These are phyloP conservation scores for Oenanthe oenanthe DNA, from an alignment of 2,113 vertebrate species.

Conservation along the genomic window DNA sequence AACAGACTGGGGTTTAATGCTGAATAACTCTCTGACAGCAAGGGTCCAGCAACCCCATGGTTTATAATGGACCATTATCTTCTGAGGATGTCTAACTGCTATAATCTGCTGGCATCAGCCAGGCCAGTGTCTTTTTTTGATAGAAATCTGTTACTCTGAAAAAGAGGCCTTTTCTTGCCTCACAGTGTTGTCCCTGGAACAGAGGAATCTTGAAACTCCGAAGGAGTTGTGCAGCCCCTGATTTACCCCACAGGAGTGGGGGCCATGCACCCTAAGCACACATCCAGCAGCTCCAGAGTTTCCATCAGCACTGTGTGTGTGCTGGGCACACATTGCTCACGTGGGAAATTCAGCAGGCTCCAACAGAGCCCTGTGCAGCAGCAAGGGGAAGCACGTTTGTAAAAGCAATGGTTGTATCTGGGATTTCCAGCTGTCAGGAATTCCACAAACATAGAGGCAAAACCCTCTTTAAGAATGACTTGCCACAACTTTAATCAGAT, in stretches of 20 bases:
- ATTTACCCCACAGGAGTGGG: background rate
- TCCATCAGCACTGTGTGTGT: background rate
- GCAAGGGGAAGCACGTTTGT: rapidly evolving
- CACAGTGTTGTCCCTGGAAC: background rate
- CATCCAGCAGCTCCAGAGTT: rapidly evolving
- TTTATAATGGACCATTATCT: background rate
- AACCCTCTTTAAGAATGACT: background rate
- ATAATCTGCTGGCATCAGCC: background rate
- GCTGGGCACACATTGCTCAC: background rate
- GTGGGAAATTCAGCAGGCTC: rapidly evolving
- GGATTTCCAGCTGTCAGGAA: background rate
- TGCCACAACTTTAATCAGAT: background rate
- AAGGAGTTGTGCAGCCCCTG: background rate
- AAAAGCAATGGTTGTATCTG: background rate
- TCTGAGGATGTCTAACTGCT: background rate
- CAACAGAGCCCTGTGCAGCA: background rate
- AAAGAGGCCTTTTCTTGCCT: background rate
- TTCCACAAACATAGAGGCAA: background rate
- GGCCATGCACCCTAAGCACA: background rate
- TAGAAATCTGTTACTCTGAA: background rate
- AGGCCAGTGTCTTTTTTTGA: background rate
- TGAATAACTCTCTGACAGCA: background rate
- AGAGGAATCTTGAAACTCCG: rapidly evolving
- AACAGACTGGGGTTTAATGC: background rate
- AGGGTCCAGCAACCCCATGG: background rate